Percentiles rank a stretch among this genome's conserved stretches.
phyloP scores from a whole-genome alignment of 2,888 invertebrate genomes.

The Allacma fusca region DNA sequence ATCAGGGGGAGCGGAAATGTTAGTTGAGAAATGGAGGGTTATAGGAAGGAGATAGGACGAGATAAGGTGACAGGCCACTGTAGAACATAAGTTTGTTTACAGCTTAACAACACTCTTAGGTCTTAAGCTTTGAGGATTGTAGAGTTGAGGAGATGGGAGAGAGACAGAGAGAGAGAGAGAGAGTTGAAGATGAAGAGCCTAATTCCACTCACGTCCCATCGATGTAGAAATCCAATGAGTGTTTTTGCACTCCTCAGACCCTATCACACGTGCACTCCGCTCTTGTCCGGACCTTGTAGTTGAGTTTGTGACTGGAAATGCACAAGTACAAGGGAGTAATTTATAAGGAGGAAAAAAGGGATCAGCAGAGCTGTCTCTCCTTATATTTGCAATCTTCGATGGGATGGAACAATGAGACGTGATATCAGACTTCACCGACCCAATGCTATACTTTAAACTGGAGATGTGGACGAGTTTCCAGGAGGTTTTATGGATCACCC shows the following conservation, averaged over 20 bases:
- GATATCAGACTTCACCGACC: neutral
- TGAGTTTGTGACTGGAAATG: too few relatives aligned
- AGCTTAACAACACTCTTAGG: neutral
- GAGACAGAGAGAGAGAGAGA: conserved; percentile 16
- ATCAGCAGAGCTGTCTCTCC: conserved; percentile 8
- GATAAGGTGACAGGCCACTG: too few relatives aligned
- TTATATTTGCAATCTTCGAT: neutral
- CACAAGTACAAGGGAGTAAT: too few relatives aligned
- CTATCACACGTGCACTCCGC: too few relatives aligned
- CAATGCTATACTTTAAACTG: too few relatives aligned
- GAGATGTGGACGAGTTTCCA: neutral
- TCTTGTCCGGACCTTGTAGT: too few relatives aligned
- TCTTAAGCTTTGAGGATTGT: neutral
- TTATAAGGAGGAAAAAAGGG: neutral
- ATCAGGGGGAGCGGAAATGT: too few relatives aligned
- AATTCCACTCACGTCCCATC: conserved; percentile 37
- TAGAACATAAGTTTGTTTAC: too few relatives aligned
- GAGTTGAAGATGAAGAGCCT: conserved; percentile 27
- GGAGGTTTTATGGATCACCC: neutral
- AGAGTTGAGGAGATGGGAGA: neutral
- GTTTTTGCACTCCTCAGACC: conserved; percentile 10
- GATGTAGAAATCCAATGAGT: conserved; percentile 36
- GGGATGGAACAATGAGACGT: conserved; percentile 29
- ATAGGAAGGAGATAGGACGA: too few relatives aligned
- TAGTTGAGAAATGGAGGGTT: too few relatives aligned